phyloP scores from a whole-genome alignment of 2,113 vertebrate species.

The Ptyas mucosa region DNA sequence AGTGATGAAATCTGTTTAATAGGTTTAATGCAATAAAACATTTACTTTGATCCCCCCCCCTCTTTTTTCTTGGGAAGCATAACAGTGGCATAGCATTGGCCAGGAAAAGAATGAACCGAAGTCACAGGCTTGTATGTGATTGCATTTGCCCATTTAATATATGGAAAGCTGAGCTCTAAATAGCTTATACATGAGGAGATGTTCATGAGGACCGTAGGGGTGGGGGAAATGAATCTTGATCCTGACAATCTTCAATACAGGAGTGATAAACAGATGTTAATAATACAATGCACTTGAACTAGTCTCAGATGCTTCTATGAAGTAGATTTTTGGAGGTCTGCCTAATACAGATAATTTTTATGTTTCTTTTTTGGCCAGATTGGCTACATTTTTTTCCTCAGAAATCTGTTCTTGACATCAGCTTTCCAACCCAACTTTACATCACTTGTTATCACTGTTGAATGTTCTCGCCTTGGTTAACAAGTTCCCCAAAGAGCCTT shows the following conservation, averaged over 20 bases:
- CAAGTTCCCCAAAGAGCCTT: not conserved
- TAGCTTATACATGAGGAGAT: not conserved
- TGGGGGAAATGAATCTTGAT: not conserved
- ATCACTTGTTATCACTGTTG: not conserved
- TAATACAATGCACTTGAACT: not conserved
- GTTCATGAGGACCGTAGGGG: not conserved
- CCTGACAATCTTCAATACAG: not conserved
- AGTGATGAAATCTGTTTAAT: not conserved
- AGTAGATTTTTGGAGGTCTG: not conserved
- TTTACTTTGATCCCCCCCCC: not conserved
- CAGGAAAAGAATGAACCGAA: not conserved
- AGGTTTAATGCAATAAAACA: not conserved
- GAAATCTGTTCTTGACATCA: not conserved
- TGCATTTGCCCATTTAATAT: not conserved
- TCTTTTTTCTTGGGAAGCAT: not conserved
- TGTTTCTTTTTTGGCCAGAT: not conserved
- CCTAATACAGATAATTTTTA: not conserved
- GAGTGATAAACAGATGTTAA: not conserved
- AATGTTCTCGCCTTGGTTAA: not conserved
- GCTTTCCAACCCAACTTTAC: not conserved
- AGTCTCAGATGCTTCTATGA: not conserved
- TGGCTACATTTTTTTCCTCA: not conserved
- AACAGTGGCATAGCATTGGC: not conserved
- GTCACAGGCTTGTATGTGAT: not conserved
- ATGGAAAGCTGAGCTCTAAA: not conserved